These are phyloP conservation scores for Pelusios castaneus DNA, from an alignment of 2,113 vertebrate species.

Conservation along the genomic window DNA sequence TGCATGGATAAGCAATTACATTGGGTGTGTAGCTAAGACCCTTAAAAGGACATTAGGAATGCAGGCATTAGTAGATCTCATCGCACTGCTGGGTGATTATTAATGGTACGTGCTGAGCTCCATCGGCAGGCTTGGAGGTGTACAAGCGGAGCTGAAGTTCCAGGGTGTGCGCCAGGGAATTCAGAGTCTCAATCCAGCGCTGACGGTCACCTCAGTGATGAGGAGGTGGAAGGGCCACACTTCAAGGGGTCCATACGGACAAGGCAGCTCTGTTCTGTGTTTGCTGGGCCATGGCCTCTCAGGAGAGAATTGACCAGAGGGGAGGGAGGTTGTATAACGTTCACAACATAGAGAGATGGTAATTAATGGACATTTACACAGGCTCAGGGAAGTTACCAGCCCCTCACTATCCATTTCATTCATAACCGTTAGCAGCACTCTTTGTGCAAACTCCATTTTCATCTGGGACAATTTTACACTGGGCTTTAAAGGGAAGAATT, in stretches of 20 bases:
- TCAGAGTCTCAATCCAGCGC: background rate
- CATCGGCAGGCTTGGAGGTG: background rate
- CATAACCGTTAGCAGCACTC: background rate
- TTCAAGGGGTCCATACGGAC: background rate
- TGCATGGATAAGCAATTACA: fast-evolving
- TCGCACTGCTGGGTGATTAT: slow-evolving; percentile 25
- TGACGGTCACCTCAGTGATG: background rate
- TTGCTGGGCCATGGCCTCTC: background rate
- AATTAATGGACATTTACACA: background rate
- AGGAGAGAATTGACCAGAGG: background rate
- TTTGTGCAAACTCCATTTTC: fast-evolving
- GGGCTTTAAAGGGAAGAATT: background rate
- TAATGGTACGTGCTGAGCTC: slow-evolving; percentile 47
- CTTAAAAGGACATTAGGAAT: slow-evolving; percentile 31
- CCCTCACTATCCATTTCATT: fast-evolving
- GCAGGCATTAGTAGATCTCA: background rate
- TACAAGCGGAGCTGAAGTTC: background rate
- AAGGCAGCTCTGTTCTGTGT: background rate
- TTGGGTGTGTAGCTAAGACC: slow-evolving; percentile 3
- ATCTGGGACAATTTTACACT: background rate
- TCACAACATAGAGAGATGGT: fast-evolving
- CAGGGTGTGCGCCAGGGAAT: background rate
- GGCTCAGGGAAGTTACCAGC: background rate
- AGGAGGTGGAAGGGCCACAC: background rate
- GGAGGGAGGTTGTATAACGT: background rate